These are phyloP conservation scores for Ameiurus melas DNA, from an alignment of 2,113 vertebrate species.

Conservation along the genomic window DNA sequence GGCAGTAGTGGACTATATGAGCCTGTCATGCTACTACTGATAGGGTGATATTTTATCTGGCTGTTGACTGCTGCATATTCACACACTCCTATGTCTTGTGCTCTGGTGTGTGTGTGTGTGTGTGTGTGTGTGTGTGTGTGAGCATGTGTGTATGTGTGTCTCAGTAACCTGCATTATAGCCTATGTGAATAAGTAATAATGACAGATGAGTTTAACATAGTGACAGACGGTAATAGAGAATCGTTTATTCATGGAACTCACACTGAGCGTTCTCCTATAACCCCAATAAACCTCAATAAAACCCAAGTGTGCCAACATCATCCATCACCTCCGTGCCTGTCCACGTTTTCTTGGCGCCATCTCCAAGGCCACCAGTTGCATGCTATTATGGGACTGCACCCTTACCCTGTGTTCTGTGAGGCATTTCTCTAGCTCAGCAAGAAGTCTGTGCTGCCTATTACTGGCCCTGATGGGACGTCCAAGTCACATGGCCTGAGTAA, in stretches of 20 bases:
- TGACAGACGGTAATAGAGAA: slow-evolving; percentile 56
- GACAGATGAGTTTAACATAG: slow-evolving; percentile 43
- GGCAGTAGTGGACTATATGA: slow-evolving; percentile 34
- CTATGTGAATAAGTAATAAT: slow-evolving; percentile 55
- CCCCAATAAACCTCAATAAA: slow-evolving; percentile 56
- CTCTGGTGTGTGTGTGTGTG: background rate
- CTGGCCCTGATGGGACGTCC: slow-evolving; percentile 21
- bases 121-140: slow-evolving; percentile 6
- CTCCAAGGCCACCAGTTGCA: slow-evolving; percentile 47
- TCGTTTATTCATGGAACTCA: slow-evolving; percentile 52
- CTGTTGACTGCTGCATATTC: slow-evolving; percentile 49
- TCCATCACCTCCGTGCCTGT: slow-evolving; percentile 46
- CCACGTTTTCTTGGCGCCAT: slow-evolving; percentile 44
- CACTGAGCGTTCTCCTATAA: slow-evolving; percentile 49
- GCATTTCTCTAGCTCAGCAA: slow-evolving; percentile 30
- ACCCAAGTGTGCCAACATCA: slow-evolving; percentile 31
- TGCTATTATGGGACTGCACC: slow-evolving; percentile 43
- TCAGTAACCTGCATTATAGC: slow-evolving; percentile 46
- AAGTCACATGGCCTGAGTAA: slow-evolving; percentile 35
- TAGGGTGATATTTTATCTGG: slow-evolving; percentile 49
- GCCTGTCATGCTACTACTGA: slow-evolving; percentile 29
- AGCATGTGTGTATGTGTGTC: background rate
- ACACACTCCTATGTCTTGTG: slow-evolving; percentile 17
- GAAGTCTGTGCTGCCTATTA: slow-evolving; percentile 31
- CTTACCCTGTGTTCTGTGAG: slow-evolving; percentile 40